Conservation (phyloP, 2,888 invertebrate species). For the Atethmia centrago region DNA sequence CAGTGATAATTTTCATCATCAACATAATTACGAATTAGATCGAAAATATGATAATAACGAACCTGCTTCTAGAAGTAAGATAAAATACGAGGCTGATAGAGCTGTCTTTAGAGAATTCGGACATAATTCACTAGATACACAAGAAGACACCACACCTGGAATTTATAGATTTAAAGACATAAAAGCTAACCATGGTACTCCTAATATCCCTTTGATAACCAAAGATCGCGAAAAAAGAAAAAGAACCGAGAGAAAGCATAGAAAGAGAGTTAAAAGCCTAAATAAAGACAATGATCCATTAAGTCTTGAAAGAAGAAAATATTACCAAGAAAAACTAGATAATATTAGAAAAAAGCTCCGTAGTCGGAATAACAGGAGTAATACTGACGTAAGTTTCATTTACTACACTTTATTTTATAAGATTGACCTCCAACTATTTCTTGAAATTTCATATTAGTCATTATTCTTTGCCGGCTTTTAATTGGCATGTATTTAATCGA, state of each 20-base stretch:
- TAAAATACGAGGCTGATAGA: slow-evolving; percentile 31
- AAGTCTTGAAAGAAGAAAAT: slow-evolving; percentile 76
- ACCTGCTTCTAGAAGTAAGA: slow-evolving; percentile 27
- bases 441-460: no score
- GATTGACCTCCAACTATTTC: neutral
- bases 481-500: no score
- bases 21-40: slow-evolving; percentile 36
- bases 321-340: slow-evolving; percentile 80
- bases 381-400: slow-evolving; percentile 65
- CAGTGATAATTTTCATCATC: slow-evolving; percentile 37
- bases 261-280: slow-evolving; percentile 44
- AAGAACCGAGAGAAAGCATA: slow-evolving; percentile 56
- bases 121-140: slow-evolving; percentile 28
- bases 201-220: slow-evolving; percentile 21
- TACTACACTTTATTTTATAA: neutral
- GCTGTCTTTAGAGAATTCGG: slow-evolving; percentile 15
- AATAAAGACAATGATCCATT: slow-evolving; percentile 67
- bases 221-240: slow-evolving; percentile 30
- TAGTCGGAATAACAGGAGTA: slow-evolving; percentile 60
- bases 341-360: slow-evolving; percentile 75
- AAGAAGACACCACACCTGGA: slow-evolving; percentile 34
- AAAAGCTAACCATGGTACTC: slow-evolving; percentile 14
- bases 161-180: slow-evolving; percentile 42
- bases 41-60: slow-evolving; percentile 27
- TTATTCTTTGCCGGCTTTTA: neutral